These are phyloP conservation scores for Neosilurus hyrtlii DNA, from an alignment of 2,797 vertebrate genomes.

Conservation along the genomic window DNA sequence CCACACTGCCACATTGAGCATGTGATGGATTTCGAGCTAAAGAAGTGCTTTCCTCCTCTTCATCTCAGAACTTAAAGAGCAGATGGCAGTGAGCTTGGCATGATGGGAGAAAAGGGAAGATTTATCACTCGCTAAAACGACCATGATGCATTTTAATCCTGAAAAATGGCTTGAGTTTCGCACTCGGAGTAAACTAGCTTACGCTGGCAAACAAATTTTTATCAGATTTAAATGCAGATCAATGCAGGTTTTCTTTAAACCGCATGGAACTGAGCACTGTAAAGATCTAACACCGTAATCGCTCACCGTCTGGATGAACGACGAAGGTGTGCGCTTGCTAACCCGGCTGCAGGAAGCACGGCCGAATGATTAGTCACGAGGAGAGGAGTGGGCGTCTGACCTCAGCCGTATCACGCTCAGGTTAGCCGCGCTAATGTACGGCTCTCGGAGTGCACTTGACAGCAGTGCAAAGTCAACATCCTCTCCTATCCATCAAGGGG, in stretches of 20 bases:
- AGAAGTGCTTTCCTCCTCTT: constrained; percentile 56
- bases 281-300: constrained; percentile 8
- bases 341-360: neutral
- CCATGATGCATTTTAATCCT: constrained; percentile 63
- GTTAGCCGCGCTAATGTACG: constrained; percentile 43
- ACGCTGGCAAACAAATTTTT: constrained; percentile 9
- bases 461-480: constrained; percentile 35
- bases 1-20: constrained; percentile 11
- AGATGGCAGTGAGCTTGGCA: constrained; percentile 38
- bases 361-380: constrained; percentile 22
- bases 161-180: constrained; percentile 54
- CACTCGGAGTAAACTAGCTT: constrained; percentile 34
- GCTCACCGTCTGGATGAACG: neutral
- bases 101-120: constrained; percentile 48
- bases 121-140: constrained; percentile 63
- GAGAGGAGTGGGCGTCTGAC: constrained; percentile 14
- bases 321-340: neutral
- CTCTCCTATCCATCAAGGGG: constrained; percentile 14
- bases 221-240: constrained; percentile 23
- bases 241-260: constrained; percentile 9
- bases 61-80: constrained; percentile 54
- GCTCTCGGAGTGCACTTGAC: constrained; percentile 39
- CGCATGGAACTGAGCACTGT: neutral
- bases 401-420: neutral
- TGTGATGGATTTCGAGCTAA: constrained; percentile 58